Evolutionary conservation across 2,888 invertebrate species (phyloP).

Genomic region (Acanthoscelides obtectus): DNA sequence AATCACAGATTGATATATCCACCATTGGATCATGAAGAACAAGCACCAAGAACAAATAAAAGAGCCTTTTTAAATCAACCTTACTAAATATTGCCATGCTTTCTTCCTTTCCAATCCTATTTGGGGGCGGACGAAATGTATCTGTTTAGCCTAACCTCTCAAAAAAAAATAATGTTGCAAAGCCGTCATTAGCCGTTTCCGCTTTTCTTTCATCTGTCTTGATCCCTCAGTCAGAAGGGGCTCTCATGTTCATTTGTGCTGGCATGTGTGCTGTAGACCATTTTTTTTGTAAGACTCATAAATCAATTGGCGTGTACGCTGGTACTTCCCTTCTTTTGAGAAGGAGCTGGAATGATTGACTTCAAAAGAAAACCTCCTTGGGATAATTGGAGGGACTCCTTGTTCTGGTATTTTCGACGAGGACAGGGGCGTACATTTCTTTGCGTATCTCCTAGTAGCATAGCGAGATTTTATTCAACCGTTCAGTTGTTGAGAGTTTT

Average conservation of each 20-base stretch:
- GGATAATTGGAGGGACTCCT: background rate
- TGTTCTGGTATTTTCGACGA: background rate
- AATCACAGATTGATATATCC: too few species aligned
- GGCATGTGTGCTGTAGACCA: background rate
- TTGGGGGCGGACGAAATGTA: background rate
- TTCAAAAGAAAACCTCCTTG: background rate
- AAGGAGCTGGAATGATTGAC: background rate
- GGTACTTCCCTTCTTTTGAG: background rate
- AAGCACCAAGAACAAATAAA: too few species aligned
- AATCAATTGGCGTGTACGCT: background rate
- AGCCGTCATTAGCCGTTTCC: background rate
- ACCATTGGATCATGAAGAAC: too few species aligned
- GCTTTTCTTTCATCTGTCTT: background rate
- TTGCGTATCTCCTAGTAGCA: too few species aligned
- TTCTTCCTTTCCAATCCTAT: too few species aligned
- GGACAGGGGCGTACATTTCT: background rate
- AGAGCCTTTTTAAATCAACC: too few species aligned
- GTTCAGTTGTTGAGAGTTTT: too few species aligned
- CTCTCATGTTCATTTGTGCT: background rate
- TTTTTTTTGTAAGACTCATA: background rate
- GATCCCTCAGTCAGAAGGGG: background rate
- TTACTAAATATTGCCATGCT: too few species aligned
- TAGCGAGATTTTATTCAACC: too few species aligned
- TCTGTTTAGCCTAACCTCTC: background rate
- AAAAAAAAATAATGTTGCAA: background rate